Base-by-base conservation (phyloP, 2,888 invertebrate genomes). In the Adelognathus sp. region DNA sequence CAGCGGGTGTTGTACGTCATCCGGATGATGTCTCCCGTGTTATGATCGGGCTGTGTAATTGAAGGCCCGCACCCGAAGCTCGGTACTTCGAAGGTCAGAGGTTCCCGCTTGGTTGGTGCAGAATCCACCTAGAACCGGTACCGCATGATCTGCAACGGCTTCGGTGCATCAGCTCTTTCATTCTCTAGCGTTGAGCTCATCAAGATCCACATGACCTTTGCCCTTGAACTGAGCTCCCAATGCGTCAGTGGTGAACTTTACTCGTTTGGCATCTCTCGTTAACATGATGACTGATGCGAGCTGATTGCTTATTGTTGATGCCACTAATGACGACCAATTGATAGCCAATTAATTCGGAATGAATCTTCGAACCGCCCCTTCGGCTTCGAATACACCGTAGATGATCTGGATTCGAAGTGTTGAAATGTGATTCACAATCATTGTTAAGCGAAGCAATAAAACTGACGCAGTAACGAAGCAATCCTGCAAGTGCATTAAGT, bases 401-500 rank as follows among this genome's bases (percentile, higher is more conserved):
- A 11, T 21, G n/a, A 50, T 21, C 11, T 2, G 24, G 46, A 21
- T n/a, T 50, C 24, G 5, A 50, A 21, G 9, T 24, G 44, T 61
- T 64, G 16, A 44, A 72, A 70, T 76, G 82, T 80, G 80, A 80
- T 81, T 64, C 39, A 18, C 24, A 33, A 4, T 46, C 39, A 76
- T 63, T n/a, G n/a, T n/a, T n/a, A n/a, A n/a, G n/a, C n/a, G n/a
- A n/a, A n/a, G n/a, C n/a, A n/a, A n/a, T n/a, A n/a, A n/a, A n/a
- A n/a, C n/a, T n/a, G n/a, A n/a, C n/a, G n/a, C 70, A 24, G 21
- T 39, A 36, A 24, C 21, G 46, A 72, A 82, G 82, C 76, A 76
- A 76, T 76, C 71, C 50, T 50, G 16, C 18, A 75, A 74, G 74
- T 74, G 74, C 66, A 64, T 64, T 73, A 66, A 44, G 44, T 50